Percentiles rank a stretch among this genome's conserved stretches.
Evolutionary conservation across 2,888 invertebrate genomes (phyloP).

Genomic region (Marronus borbonicus): DNA sequence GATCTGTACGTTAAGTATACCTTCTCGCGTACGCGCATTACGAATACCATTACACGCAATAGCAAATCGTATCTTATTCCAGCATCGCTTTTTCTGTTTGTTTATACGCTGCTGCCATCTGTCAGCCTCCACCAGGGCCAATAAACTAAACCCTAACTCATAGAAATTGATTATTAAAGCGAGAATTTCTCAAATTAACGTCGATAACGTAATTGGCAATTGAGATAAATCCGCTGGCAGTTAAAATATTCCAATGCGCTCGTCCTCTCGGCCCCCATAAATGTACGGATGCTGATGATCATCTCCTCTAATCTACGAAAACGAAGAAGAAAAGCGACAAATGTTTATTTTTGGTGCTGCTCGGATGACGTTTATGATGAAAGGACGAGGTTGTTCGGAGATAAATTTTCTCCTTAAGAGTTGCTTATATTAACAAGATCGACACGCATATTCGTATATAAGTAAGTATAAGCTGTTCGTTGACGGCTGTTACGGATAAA

Average conservation of each 20-base stretch:
- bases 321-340: conserved; percentile 1
- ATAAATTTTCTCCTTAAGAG: conserved; percentile 12
- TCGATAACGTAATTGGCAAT: conserved; percentile 37
- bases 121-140: conserved; percentile 4
- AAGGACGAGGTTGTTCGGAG: neutral
- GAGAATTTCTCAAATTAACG: conserved; percentile 34
- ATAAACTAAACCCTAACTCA: conserved; percentile 29
- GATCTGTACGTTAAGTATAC: conserved; percentile 10
- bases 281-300: neutral
- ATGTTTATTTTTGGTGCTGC: conserved; percentile 14
- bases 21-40: neutral
- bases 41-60: neutral
- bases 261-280: neutral
- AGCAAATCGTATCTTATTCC: conserved; percentile 1
- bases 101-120: neutral
- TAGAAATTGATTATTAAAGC: conserved; percentile 40
- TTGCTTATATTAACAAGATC: conserved; percentile 17
- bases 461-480: conserved; percentile 2
- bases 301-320: no score
- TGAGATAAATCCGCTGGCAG: conserved; percentile 26
- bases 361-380: neutral
- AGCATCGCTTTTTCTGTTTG: neutral
- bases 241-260: conserved; percentile 16
- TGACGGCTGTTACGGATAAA: conserved; percentile 21
- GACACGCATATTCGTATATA: neutral